Conservation (phyloP, 2,888 invertebrate species). For the Scelioninae gen. 1 region DNA sequence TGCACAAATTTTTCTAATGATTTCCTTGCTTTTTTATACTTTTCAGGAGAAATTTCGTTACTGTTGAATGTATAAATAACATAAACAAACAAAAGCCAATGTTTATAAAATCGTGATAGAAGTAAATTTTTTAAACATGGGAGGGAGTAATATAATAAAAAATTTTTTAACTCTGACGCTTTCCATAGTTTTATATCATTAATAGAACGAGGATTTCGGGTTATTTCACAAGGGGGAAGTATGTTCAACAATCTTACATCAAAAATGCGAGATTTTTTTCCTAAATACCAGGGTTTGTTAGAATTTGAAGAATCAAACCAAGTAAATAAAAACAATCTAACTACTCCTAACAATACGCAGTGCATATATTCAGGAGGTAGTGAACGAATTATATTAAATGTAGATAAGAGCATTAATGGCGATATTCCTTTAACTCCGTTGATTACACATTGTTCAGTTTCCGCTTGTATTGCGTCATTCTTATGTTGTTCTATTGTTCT, state of each 20-base stretch:
- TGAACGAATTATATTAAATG: constrained; percentile 53
- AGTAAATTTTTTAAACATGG: constrained; percentile 50
- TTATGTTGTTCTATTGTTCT: constrained; percentile 17
- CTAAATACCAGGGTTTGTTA: background rate
- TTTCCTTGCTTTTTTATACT: constrained; percentile 29
- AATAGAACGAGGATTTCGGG: constrained; percentile 35
- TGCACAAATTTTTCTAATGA: constrained; percentile 56
- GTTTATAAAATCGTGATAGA: too few species aligned
- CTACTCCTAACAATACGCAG: constrained; percentile 43
- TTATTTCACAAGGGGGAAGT: constrained; percentile 51
- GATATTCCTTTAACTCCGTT: constrained; percentile 60
- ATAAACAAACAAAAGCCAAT: too few species aligned
- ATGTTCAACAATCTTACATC: constrained; percentile 37
- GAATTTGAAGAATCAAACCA: constrained; percentile 28
- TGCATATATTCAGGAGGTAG: too few species aligned
- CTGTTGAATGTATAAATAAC: too few species aligned
- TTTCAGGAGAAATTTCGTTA: background rate
- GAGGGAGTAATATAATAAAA: constrained; percentile 67
- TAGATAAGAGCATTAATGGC: constrained; percentile 26
- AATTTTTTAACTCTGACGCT: constrained; percentile 60
- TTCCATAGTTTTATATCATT: constrained; percentile 41
- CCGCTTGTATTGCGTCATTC: constrained; percentile 16
- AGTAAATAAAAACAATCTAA: constrained; percentile 44
- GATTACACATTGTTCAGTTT: constrained; percentile 2
- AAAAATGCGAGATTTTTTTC: background rate